Evolutionary conservation across 92 coral and sea anemone species (phyloP).

Genomic region (Porites lobata): DNA sequence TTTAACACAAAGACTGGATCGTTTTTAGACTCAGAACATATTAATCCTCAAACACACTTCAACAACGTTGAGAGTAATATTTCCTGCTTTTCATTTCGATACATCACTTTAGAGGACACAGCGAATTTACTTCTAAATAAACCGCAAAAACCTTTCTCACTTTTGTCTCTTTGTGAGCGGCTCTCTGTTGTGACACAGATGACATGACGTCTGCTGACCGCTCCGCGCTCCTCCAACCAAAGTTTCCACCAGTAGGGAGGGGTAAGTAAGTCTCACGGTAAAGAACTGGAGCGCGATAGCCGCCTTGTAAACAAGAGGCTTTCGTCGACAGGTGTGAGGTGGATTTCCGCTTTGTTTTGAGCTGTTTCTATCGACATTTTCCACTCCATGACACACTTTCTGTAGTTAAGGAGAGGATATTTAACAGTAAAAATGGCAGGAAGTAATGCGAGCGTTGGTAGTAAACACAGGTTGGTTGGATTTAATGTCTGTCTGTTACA

Average conservation of each 20-base stretch:
- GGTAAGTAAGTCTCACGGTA: neutral
- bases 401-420: neutral
- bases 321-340: constrained; percentile 17
- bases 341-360: neutral
- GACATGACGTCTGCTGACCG: constrained; percentile 40
- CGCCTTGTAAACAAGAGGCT: constrained; percentile 13
- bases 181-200: constrained; percentile 49
- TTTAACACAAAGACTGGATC: neutral
- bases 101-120: neutral
- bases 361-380: neutral
- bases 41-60: constrained; percentile 1
- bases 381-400: neutral
- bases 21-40: neutral
- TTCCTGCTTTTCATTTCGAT: constrained; percentile 26
- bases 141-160: constrained; percentile 23
- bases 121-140: constrained; percentile 1
- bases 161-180: constrained; percentile 67
- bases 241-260: constrained; percentile 29
- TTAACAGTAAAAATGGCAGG: constrained; percentile 4
- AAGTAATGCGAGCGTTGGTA: neutral
- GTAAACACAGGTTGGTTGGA: constrained; percentile 1
- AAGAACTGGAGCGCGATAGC: constrained; percentile 19
- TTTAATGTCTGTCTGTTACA: neutral
- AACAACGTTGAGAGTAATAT: constrained; percentile 20
- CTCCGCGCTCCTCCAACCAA: constrained; percentile 48